phyloP scores from a whole-genome alignment of 2,888 invertebrate species.

The Acanthosepion pharaonis region DNA sequence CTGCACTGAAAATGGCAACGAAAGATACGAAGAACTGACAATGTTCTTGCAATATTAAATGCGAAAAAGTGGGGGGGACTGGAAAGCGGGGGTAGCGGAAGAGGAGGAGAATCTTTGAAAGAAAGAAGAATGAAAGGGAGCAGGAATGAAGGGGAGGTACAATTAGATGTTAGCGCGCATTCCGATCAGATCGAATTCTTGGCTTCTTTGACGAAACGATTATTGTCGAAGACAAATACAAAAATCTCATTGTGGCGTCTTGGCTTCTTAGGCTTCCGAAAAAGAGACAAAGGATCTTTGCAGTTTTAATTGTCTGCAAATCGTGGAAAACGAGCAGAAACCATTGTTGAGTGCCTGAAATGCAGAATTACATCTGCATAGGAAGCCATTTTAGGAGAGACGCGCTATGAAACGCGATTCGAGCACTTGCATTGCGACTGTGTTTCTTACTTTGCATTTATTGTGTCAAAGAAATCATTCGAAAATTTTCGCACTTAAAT shows the following conservation, averaged over 20 bases:
- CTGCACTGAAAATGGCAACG: too few relatives aligned
- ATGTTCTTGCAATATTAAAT: too few relatives aligned
- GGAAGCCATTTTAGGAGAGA: not conserved
- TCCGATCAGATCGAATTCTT: not conserved
- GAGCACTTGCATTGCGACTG: not conserved
- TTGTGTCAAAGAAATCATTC: not conserved
- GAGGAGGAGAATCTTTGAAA: too few relatives aligned
- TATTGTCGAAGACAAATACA: not conserved
- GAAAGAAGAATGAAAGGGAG: too few relatives aligned
- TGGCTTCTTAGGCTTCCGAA: not conserved
- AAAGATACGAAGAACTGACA: too few relatives aligned
- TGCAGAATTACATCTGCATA: not conserved
- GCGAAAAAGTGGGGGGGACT: too few relatives aligned
- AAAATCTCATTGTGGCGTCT: not conserved
- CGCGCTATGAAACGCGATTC: not conserved
- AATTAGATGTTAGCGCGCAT: not conserved
- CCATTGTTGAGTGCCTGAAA: not conserved
- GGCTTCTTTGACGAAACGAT: conserved; percentile 25
- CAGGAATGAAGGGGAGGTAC: too few relatives aligned
- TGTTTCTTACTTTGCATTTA: not conserved
- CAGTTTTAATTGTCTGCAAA: conserved; percentile 33
- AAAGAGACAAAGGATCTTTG: not conserved
- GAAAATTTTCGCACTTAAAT: too few relatives aligned
- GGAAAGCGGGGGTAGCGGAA: too few relatives aligned
- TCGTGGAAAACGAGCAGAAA: not conserved